phyloP scores from a whole-genome alignment of 2,113 vertebrate genomes.

The Lampris incognitus region DNA sequence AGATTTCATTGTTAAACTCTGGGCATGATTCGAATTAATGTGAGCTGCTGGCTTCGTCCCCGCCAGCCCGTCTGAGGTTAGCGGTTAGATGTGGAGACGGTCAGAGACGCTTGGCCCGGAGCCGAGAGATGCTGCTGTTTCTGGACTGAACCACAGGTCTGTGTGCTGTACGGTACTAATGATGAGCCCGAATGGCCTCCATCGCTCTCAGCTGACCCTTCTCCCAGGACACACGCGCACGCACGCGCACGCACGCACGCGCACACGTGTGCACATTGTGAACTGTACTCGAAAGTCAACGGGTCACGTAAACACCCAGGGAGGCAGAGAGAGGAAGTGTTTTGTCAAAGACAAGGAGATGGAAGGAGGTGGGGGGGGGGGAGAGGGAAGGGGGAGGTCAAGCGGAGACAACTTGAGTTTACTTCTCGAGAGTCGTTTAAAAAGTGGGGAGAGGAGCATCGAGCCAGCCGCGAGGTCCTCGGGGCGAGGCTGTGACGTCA shows the following conservation, averaged over 20 bases:
- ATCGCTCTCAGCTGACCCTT: slow-evolving; percentile 8
- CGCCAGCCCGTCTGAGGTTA: not conserved
- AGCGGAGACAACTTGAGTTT: not conserved
- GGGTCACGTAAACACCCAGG: not conserved
- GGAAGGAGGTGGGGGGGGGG: not conserved
- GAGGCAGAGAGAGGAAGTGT: not conserved
- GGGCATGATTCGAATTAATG: slow-evolving; percentile 38
- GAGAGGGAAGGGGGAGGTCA: not conserved
- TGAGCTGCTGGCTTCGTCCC: slow-evolving; percentile 19
- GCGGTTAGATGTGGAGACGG: slow-evolving; percentile 13
- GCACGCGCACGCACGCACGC: not conserved
- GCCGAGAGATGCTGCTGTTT: not conserved
- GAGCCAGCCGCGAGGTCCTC: too few relatives aligned
- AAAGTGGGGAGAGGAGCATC: not conserved
- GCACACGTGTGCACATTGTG: not conserved
- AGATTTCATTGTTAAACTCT: slow-evolving; percentile 29
- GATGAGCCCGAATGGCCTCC: not conserved
- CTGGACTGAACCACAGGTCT: not conserved
- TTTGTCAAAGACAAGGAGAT: not conserved
- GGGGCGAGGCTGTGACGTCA: too few relatives aligned
- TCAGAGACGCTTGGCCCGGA: not conserved
- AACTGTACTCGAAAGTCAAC: slow-evolving; percentile 10
- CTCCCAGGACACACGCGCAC: slow-evolving; percentile 8
- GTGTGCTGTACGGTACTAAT: not conserved
- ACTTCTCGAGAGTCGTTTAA: not conserved